Percentiles rank a stretch among this genome's conserved stretches.
phyloP scores from a whole-genome alignment of 2,113 vertebrate species.

The Leptobrachium leishanense region DNA sequence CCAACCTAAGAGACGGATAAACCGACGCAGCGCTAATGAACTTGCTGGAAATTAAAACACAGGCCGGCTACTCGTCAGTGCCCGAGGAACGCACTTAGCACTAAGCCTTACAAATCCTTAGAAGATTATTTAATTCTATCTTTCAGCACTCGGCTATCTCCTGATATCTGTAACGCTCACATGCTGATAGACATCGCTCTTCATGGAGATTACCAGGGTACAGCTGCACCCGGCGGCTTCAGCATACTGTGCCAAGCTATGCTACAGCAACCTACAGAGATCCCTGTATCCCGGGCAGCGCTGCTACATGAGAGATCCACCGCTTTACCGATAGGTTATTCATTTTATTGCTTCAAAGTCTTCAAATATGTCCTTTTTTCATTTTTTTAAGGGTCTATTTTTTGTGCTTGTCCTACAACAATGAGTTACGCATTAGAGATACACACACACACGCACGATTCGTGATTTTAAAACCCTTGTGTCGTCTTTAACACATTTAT shows the following conservation, averaged over 20 bases:
- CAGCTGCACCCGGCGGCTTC: slow-evolving; percentile 13
- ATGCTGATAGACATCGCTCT: slow-evolving; percentile 24
- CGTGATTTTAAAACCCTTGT: too few relatives aligned
- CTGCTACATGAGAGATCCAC: too few relatives aligned
- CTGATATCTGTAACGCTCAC: background rate
- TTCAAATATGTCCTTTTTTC: too few relatives aligned
- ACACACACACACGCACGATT: too few relatives aligned
- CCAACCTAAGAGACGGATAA: background rate
- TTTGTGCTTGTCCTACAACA: too few relatives aligned
- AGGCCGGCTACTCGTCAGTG: too few relatives aligned
- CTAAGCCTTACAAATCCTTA: slow-evolving; percentile 28
- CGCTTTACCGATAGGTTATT: too few relatives aligned
- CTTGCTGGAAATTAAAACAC: background rate
- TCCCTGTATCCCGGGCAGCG: too few relatives aligned
- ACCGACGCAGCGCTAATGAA: background rate
- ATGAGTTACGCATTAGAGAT: too few relatives aligned
- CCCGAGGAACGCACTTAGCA: slow-evolving; percentile 15
- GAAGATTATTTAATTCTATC: slow-evolving; percentile 21
- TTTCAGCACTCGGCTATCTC: background rate
- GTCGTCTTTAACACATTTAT: too few relatives aligned
- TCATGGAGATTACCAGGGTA: slow-evolving; percentile 16
- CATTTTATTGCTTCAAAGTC: too few relatives aligned
- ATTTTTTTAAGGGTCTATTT: too few relatives aligned
- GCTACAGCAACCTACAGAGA: background rate
- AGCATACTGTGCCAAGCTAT: background rate